phyloP scores from a whole-genome alignment of 2,113 vertebrate species.

The Perca flavescens region DNA sequence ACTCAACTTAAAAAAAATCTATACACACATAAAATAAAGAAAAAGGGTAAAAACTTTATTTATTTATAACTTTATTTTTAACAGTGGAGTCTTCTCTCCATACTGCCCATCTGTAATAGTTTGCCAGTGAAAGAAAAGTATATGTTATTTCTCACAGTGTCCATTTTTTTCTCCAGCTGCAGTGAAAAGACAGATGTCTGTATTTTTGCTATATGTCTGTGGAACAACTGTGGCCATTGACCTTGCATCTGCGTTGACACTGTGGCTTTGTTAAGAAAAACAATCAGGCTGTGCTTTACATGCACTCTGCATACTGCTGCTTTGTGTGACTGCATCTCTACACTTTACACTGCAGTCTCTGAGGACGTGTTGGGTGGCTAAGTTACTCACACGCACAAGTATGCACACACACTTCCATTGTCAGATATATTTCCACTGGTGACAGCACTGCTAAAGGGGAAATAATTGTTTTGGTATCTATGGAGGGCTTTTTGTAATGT shows the following conservation, averaged over 20 bases:
- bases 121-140: neutral
- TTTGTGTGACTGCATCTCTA: slow-evolving; percentile 31
- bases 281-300: slow-evolving; percentile 25
- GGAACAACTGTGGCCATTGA: slow-evolving; percentile 38
- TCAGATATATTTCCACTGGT: slow-evolving; percentile 34
- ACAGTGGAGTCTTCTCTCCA: neutral
- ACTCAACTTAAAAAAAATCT: slow-evolving; percentile 8
- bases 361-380: slow-evolving; percentile 11
- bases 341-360: slow-evolving; percentile 37
- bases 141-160: slow-evolving; percentile 9
- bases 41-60: neutral
- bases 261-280: slow-evolving; percentile 37
- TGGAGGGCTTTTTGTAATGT: slow-evolving; percentile 1
- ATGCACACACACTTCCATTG: slow-evolving; percentile 30
- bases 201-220: neutral
- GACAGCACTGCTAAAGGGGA: slow-evolving; percentile 21
- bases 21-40: neutral
- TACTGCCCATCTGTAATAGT: neutral
- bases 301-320: slow-evolving; percentile 25
- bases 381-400: slow-evolving; percentile 18
- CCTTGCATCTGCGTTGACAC: slow-evolving; percentile 19
- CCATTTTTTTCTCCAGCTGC: slow-evolving; percentile 2
- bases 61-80: no score
- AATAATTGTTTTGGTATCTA: slow-evolving; percentile 14
- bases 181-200: neutral